Evolutionary conservation across 1,140 invertebrate species (phyloP).

Genomic region (Listronotus bonariensis): DNA sequence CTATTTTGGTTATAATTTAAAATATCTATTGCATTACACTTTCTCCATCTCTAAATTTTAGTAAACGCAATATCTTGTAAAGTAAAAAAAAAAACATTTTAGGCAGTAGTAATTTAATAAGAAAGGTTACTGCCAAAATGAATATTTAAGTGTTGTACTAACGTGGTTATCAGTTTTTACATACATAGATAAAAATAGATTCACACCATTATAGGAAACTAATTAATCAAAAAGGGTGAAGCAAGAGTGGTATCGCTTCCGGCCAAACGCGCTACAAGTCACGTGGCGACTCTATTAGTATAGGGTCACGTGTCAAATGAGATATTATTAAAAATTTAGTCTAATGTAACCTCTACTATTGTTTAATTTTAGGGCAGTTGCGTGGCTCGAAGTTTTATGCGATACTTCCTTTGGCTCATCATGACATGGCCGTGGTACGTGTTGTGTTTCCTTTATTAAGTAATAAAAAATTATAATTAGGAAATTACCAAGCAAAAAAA

Average conservation of each 20-base stretch:
- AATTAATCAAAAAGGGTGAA: constrained; percentile 2
- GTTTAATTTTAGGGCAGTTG: constrained; percentile 1
- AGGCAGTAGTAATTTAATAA: too few species aligned
- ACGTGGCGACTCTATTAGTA: constrained; percentile 2
- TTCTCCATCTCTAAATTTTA: too few species aligned
- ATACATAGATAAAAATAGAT: not conserved
- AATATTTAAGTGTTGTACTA: not conserved
- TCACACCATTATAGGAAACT: constrained; percentile 7
- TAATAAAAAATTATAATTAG: too few species aligned
- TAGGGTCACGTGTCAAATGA: constrained; percentile 1
- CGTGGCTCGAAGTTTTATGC: not conserved
- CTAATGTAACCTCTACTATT: constrained; percentile 7
- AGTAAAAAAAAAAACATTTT: too few species aligned
- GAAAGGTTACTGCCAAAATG: not conserved
- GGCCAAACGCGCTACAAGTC: constrained; percentile 3
- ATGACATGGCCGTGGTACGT: too few species aligned
- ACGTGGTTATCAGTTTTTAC: not conserved
- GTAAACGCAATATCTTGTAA: too few species aligned
- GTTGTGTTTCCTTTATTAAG: too few species aligned
- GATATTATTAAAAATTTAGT: constrained; percentile 4
- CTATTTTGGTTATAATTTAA: too few species aligned
- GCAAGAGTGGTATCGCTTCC: not conserved
- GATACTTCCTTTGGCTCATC: not conserved
- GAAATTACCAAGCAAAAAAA: too few species aligned
- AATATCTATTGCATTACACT: too few species aligned